Base-by-base conservation (phyloP, 2,888 invertebrate species). In the Ectemnius lituratus region DNA sequence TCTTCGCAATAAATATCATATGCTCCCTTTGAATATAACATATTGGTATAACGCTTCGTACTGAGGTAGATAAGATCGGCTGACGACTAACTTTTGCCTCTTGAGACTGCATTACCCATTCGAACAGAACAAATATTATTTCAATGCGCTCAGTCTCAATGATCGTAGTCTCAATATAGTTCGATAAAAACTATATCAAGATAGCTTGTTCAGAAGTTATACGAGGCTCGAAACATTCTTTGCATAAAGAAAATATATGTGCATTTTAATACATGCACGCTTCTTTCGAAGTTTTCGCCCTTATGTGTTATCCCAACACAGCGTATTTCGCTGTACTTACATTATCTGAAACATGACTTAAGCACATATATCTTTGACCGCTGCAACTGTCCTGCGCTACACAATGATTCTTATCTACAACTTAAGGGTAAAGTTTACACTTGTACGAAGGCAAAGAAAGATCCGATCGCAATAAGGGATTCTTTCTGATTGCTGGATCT, bases 51-150 rank as follows among this genome's bases (percentile, higher is more conserved):
- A 64, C 46, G 49, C 58, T 62, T 76, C 67, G 45, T 60, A 63
- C 14, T 75, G 75, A 75, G 70, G 61, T 76, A 76, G 75, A 64
- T 74, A 65, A 61, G 61, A 73, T 65, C 64, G 68, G n/a, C 18
- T 16, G 46, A 46, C 69, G 46, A 70, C 60, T 60, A 16, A 52
- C 11, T 14, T 16, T 16, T 16, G 14, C 52, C 52, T 52, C 52
- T 6, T 37, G 52, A 52, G 52, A 52, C 16, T 16, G 52, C 52
- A 52, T 52, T 16, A 13, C 52, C 13, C 52, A 16, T 16, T 52
- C n/a, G 16, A 52, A 52, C 52, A 14, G 16, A 16, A 52, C 52
- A 14, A 23, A 52, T 14, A 16, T 52, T 14, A 11, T 52, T 52
- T 6, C 16, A 52, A 52, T 52, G n/a, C 14, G n/a, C 52, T 11